A percentile compares a stretch with the other conserved stretches of the same genome.
Evolutionary conservation across 2,888 invertebrate species (phyloP).

Genomic region (Phymatocera aterrima): DNA sequence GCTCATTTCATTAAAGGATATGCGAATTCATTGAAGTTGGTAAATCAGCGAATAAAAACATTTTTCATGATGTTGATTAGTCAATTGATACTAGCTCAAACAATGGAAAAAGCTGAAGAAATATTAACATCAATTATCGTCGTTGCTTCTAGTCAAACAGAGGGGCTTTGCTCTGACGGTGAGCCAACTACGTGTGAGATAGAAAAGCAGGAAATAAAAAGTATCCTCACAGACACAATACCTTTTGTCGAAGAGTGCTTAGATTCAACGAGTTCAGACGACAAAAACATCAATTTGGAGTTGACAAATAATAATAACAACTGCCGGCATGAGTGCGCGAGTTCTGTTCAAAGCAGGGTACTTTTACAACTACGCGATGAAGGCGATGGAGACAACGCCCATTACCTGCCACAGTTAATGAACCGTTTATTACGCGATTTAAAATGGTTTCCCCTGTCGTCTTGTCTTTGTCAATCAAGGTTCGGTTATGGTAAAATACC

Average conservation of each 20-base stretch:
- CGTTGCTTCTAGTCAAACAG: too few relatives aligned
- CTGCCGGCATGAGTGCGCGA: not conserved
- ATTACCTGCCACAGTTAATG: slow-evolving; percentile 21
- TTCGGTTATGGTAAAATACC: slow-evolving; percentile 43
- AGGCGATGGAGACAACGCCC: slow-evolving; percentile 41
- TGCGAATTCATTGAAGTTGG: slow-evolving; percentile 48
- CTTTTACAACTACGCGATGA: too few relatives aligned
- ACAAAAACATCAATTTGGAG: not conserved
- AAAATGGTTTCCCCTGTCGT: slow-evolving; percentile 36
- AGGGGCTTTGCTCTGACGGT: too few relatives aligned
- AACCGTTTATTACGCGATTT: slow-evolving; percentile 27
- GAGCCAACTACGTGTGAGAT: too few relatives aligned
- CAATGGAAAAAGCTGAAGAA: not conserved
- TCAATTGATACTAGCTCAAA: slow-evolving; percentile 21
- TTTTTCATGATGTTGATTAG: slow-evolving; percentile 50
- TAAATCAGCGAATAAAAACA: slow-evolving; percentile 24
- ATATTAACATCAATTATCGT: too few relatives aligned
- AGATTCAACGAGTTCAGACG: too few relatives aligned
- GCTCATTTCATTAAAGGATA: slow-evolving; percentile 53
- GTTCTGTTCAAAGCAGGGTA: too few relatives aligned
- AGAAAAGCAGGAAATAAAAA: too few relatives aligned
- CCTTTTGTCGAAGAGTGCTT: too few relatives aligned
- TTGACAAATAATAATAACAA: not conserved
- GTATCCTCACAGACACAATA: too few relatives aligned
- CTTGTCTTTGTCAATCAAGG: slow-evolving; percentile 32